Evolutionary conservation across 2,113 vertebrate species (phyloP), one percentile per base, ranked within the genome.

Genomic region (Thryonomys swinderianus): DNA sequence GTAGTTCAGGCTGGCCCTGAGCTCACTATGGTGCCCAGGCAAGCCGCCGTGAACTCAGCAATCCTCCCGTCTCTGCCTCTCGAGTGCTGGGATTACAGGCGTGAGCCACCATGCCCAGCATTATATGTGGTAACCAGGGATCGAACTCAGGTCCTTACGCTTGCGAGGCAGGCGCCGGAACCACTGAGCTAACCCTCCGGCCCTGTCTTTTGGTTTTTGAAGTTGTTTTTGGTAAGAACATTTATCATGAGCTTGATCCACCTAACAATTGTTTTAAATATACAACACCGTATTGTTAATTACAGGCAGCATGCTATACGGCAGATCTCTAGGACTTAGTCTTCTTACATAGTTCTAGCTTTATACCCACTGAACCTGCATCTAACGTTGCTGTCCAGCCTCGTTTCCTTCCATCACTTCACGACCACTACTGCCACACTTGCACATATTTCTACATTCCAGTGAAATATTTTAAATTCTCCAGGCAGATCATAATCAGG

Each of bases 391-490:
- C 6, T 84, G 37, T 67, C n/a, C 34, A 25, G 7, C 59, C 30
- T 85, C 13, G 32, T 61, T 85, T 90, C 40, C 87, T 90, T 14
- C 42, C 30, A 11, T 71, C 59, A 53, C n/a, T 25, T 42, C 20
- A 11, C 17, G 8, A 10, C 17, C 73, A 55, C 42, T 34, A 74
- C 4, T 42, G 55, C 21, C 25, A 59, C 5, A 6, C 14, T 37
- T 30, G 25, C 10, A 42, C 13, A n/a, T n/a, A n/a, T n/a, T n/a
- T 40, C 51, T 10, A 8, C 20, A 53, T 34, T 45, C 32, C 37
- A 66, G 61, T n/a, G 23, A 90, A 89, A 81, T 76, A 37, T 61
- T 71, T 78, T 7, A 78, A 85, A 79, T 78, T 90, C 42, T 92
- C 32, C 4, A 1, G 3, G 42, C 53, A 61, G 6, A 23, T 14